A percentile compares a stretch with the other conserved stretches of the same genome.
Evolutionary conservation across 35 echinoderm and acorn worm genomes (phyloP).

Genomic region (Anneissia japonica): DNA sequence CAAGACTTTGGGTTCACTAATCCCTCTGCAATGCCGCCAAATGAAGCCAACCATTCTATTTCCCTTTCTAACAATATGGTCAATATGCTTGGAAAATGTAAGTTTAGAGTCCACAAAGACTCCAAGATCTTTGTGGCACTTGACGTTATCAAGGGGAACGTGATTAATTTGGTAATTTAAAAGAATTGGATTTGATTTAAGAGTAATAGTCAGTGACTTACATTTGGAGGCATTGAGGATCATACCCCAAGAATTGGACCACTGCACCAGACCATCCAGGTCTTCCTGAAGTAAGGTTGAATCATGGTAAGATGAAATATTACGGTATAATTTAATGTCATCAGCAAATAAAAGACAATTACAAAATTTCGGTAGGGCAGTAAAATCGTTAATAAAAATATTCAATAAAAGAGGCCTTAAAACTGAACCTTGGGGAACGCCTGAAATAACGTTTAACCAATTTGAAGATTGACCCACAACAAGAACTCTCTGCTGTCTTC

Average conservation of each 20-base stretch:
- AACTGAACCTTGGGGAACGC: not conserved
- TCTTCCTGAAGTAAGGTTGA: not conserved
- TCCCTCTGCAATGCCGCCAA: too few species aligned
- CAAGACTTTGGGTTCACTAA: too few species aligned
- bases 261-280: not conserved
- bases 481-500: not conserved
- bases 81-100: not conserved
- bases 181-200: too few species aligned
- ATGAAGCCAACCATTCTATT: not conserved
- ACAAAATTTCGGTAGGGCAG: not conserved
- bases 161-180: too few species aligned
- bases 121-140: too few species aligned
- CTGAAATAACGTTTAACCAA: not conserved
- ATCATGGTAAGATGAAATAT: too few species aligned
- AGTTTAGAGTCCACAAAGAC: not conserved
- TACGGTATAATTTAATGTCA: not conserved
- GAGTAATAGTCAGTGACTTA: conserved; percentile 3
- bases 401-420: not conserved
- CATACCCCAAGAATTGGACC: conserved; percentile 18
- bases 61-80: not conserved
- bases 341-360: not conserved
- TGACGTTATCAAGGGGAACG: too few species aligned
- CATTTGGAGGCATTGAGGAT: conserved; percentile 31
- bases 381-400: not conserved
- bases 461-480: not conserved